Evolutionary conservation across 2,113 vertebrate genomes (phyloP).

Genomic region (Progne subis): DNA sequence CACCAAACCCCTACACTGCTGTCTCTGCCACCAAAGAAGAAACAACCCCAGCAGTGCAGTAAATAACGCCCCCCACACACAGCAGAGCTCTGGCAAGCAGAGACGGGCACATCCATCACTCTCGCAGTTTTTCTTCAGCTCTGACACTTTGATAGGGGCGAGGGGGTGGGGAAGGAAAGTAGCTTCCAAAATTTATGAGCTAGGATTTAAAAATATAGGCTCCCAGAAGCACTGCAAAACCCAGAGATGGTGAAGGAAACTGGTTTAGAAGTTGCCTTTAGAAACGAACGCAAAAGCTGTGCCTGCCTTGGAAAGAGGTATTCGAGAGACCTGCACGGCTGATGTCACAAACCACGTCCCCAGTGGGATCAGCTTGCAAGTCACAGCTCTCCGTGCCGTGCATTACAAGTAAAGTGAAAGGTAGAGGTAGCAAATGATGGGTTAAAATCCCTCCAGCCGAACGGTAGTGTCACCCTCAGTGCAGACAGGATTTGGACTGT

Average conservation of each 20-base stretch:
- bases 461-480: background rate
- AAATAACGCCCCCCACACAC: background rate
- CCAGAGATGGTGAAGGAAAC: background rate
- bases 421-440: background rate
- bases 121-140: background rate
- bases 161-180: slow-evolving; percentile 41
- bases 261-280: background rate
- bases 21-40: background rate
- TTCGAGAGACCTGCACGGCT: background rate
- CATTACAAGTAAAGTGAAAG: background rate
- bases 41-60: background rate
- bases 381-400: background rate
- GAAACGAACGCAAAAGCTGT: background rate
- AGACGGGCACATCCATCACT: background rate
- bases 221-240: background rate
- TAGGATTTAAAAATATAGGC: slow-evolving; percentile 51
- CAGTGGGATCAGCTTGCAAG: background rate
- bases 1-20: fast-evolving
- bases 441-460: background rate
- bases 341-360: background rate
- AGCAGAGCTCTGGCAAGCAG: background rate
- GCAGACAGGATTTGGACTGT: background rate
- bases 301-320: background rate
- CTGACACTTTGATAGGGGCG: slow-evolving; percentile 45
- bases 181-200: slow-evolving; percentile 68